These are phyloP conservation scores for Peromyscus polionotus DNA, from an alignment of 2,113 vertebrate genomes.

Conservation along the genomic window DNA sequence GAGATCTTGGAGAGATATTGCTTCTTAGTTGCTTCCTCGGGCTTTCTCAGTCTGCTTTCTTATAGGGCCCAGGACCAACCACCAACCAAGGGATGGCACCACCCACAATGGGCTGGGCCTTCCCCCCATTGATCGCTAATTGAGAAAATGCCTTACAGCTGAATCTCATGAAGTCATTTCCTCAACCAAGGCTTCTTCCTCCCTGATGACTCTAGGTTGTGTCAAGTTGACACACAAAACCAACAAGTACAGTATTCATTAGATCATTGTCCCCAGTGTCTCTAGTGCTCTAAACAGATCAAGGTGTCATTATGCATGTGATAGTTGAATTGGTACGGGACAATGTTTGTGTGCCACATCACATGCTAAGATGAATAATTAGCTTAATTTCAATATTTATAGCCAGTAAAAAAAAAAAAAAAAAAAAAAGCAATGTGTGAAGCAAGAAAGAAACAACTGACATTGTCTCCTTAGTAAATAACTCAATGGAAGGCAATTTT, in stretches of 20 bases:
- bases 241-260: neutral
- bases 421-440: neutral
- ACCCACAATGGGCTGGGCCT: neutral
- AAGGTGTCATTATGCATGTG: neutral
- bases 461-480: constrained; percentile 2
- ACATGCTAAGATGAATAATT: neutral
- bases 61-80: neutral
- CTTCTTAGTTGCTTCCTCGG: neutral
- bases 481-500: neutral
- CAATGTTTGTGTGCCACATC: neutral
- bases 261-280: neutral
- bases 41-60: neutral
- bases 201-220: neutral
- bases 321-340: constrained; percentile 1
- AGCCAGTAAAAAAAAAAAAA: neutral
- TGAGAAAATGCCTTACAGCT: neutral
- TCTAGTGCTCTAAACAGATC: neutral
- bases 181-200: neutral
- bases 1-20: neutral
- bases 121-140: neutral
- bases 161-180: neutral
- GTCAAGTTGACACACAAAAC: neutral
- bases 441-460: neutral
- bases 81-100: neutral
- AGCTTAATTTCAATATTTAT: constrained; percentile 51